Evolutionary conservation across 2,113 vertebrate genomes (phyloP).

Genomic region (Notarius lentiginosus): DNA sequence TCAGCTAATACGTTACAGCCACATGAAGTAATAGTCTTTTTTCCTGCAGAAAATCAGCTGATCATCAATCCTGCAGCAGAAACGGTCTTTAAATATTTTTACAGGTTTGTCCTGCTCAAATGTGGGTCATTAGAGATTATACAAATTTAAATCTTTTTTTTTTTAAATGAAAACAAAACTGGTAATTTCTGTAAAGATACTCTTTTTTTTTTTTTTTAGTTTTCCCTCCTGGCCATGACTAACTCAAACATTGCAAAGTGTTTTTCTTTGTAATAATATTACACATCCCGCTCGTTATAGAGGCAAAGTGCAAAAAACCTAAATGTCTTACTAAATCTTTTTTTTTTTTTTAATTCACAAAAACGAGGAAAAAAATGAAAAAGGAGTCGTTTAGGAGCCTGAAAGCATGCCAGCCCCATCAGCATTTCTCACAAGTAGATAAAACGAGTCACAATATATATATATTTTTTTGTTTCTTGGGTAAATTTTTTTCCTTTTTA

Average conservation of each 20-base stretch:
- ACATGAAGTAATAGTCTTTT: not conserved
- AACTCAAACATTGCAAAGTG: conserved; percentile 64
- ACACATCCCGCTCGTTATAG: conserved; percentile 91
- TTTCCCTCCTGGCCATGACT: conserved; percentile 58
- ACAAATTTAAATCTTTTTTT: not conserved
- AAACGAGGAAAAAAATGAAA: conserved; percentile 63
- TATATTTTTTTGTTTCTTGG: conserved; percentile 49
- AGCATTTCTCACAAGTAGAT: conserved; percentile 91
- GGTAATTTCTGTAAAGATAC: conserved; percentile 64
- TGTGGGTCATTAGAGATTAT: conserved; percentile 45
- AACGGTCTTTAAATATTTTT: conserved; percentile 33
- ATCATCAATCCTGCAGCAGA: conserved; percentile 42
- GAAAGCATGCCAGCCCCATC: conserved; percentile 93
- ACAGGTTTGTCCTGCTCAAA: conserved; percentile 50
- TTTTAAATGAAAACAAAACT: conserved; percentile 57
- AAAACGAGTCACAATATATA: conserved; percentile 83
- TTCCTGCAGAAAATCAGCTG: conserved; percentile 56
- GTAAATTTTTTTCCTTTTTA: conserved; percentile 61
- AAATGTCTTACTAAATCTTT: conserved; percentile 85
- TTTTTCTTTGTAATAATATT: conserved; percentile 82
- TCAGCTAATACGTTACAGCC: conserved; percentile 49
- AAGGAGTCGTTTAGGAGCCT: conserved; percentile 77
- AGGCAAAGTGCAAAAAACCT: conserved; percentile 94
- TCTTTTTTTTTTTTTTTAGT: conserved; percentile 39
- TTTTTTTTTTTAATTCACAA: conserved; percentile 29